Base-by-base conservation (phyloP, 1,140 invertebrate genomes). In the Nephotettix cincticeps region DNA sequence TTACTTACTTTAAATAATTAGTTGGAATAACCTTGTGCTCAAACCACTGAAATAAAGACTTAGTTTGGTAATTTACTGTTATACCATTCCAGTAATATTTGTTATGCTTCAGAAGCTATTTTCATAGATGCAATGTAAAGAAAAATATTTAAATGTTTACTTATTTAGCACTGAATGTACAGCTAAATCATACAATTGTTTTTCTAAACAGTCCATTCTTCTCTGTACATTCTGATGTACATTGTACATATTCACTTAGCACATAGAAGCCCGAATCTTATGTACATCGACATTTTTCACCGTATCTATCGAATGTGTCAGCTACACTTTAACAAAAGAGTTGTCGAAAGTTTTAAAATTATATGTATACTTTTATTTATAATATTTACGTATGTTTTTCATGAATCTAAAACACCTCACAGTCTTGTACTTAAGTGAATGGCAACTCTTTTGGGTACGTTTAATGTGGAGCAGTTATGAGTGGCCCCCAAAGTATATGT, bases 201-300 rank as follows among this genome's bases (percentile, higher is more conserved):
- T 51, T 51, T 51, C 47, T 51, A 51, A 51, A 28, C 14, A 61
- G 56, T 29, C 21, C 23, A 11, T 27, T 1, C 23, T 3, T 29
- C 56, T 61, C 21, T 61, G 56, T 61, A 61, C 47, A 54, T 54
- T 54, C 9, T 54, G 47, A 4, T 14, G 47, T 54, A n/a, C 21
- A 13, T 28, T 61, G 56, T 61, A 61, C 4, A 61, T 61, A 61
- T n/a, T 29, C 21, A 25, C 56, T n/a, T 61, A 61, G 56, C 56
- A 61, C 56, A 11, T 61, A 61, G 47, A 6, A 40, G 47, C 21
- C 47, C 47, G 56, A 25, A 1, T 61, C 56, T 61, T 61, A 28
- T 61, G 56, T 61, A 61, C 56, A 61, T 61, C 56, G 56, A 61
- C 47, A 54, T 61, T 61, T 61, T 61, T 61, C 56, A 61, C 56